Percentiles rank a stretch among this genome's conserved stretches.
Evolutionary conservation across 2,113 vertebrate species (phyloP).

Genomic region (Recurvirostra avosetta): DNA sequence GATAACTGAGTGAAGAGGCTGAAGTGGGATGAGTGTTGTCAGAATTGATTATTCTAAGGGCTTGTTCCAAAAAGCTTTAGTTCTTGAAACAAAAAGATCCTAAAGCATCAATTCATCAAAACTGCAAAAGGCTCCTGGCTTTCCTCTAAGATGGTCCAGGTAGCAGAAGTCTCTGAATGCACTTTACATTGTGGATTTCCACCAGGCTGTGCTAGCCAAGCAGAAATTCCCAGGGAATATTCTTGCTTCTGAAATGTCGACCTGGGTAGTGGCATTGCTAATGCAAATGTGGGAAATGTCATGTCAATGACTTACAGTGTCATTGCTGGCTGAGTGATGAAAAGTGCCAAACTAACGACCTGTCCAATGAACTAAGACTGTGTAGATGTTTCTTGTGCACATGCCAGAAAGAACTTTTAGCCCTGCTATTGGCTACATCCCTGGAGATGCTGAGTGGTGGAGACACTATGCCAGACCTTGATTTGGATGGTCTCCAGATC

Average conservation of each 20-base stretch:
- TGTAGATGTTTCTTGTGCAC: neutral
- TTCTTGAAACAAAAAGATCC: neutral
- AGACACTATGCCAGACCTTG: neutral
- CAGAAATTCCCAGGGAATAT: neutral
- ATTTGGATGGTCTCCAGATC: neutral
- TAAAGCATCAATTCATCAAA: neutral
- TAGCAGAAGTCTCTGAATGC: neutral
- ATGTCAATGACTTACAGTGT: neutral
- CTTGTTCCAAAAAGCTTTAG: neutral
- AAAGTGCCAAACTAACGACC: neutral
- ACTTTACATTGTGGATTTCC: neutral
- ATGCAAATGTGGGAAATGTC: neutral
- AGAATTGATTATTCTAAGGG: neutral
- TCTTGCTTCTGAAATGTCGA: neutral
- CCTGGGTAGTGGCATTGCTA: neutral
- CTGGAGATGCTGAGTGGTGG: neutral
- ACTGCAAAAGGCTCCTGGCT: neutral
- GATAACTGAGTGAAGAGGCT: neutral
- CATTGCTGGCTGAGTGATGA: neutral
- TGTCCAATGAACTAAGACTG: neutral
- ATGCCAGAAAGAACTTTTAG: neutral
- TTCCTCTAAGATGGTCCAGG: neutral
- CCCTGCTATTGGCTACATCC: neutral
- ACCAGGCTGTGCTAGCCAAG: neutral
- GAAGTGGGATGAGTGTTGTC: neutral